Conservation (phyloP, 2,888 invertebrate species). For the Cephalotes varians region DNA sequence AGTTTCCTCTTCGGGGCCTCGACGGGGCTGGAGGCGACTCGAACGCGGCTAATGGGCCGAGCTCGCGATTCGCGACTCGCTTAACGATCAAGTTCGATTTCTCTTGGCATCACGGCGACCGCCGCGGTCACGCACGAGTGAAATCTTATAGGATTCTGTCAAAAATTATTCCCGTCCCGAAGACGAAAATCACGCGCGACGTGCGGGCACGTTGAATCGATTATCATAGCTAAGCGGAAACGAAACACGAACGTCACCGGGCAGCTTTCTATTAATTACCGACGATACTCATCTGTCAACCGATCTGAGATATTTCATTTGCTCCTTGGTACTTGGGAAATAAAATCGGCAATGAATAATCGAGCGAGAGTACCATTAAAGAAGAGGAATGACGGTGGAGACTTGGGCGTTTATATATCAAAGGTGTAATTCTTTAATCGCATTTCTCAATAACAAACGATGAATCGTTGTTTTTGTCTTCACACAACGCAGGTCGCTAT, state of each 20-base stretch:
- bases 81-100: conserved; percentile 85
- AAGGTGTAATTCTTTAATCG: neutral
- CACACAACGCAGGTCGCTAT: neutral
- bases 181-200: neutral
- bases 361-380: neutral
- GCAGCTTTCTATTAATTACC: conserved; percentile 44
- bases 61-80: conserved; percentile 81
- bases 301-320: neutral
- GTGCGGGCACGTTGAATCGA: conserved; percentile 2
- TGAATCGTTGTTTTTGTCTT: neutral
- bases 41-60: conserved; percentile 83
- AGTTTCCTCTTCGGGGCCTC: neutral
- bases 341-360: neutral
- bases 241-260: conserved; percentile 1
- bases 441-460: neutral
- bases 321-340: neutral
- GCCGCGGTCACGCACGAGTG: conserved; percentile 70
- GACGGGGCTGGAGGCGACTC: conserved; percentile 67
- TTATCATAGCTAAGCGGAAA: conserved; percentile 33
- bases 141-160: conserved; percentile 64
- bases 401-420: conserved; percentile 2
- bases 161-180: conserved; percentile 45
- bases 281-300: neutral
- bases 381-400: neutral
- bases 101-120: conserved; percentile 82